Base-by-base conservation (phyloP, 2,113 vertebrate genomes). In the Anhinga rufa region DNA sequence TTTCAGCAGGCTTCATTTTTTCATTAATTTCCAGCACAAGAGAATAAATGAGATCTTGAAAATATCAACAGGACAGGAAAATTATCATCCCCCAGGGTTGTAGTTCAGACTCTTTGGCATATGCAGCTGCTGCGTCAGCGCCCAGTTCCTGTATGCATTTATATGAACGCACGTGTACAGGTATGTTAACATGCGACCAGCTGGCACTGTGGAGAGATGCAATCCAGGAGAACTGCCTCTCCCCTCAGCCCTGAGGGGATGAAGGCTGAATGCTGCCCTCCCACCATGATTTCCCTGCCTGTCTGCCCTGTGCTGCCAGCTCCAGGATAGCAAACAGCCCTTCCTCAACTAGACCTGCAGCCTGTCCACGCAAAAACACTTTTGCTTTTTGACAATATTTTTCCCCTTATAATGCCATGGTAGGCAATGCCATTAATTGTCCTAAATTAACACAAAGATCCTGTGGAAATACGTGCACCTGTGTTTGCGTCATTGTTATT, bases 41-140 rank as follows among this genome's bases (percentile, higher is more conserved):
- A 54, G 66, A 48, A 65, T 5, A 48, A 40, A 40, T 78, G 12
- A 60, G 66, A 32, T 12, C 29, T 40, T 66, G 21, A 55, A 57
- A 71, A 20, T 15, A 51, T 24, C 36, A 36, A 65, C 15, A 20
- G 62, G 20, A 28, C 32, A 58, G 17, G 62, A 58, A 83, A 62
- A 79, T 48, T 24, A 12, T 40, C 26, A 42, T 22, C n/a, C 19
- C 31, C 7, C 0, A 1, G 40, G 58, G 95, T 65, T 40, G 55
- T 93, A 97, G 98, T 98, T 99, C 98, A 89, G 98, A 99, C 29
- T 46, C 46, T 52, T 20, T 4, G 32, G 9, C 38, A 14, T 7
- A 25, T 12, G 52, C 34, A 42, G 42, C 38, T 34, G 28, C 22
- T 40, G 34, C 2, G 0, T 42, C 42, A 58, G 64, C 18, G 28